phyloP scores from a whole-genome alignment of 2,113 vertebrate species.

The Sapayoa aenigma region DNA sequence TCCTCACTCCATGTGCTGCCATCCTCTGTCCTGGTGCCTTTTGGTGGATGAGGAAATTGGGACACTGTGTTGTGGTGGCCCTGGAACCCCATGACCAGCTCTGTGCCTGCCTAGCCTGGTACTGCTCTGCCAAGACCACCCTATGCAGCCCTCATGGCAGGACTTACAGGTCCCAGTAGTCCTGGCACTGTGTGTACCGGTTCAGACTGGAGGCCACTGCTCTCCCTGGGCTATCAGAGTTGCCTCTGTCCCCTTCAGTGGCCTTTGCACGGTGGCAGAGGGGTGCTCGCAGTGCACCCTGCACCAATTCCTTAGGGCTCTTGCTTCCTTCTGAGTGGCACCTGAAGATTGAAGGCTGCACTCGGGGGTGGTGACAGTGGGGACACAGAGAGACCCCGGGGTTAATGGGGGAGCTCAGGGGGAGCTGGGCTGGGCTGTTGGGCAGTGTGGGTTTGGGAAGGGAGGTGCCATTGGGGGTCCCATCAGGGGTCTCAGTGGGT shows the following conservation, averaged over 20 bases:
- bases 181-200: background rate
- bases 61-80: background rate
- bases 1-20: background rate
- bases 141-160: background rate
- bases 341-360: background rate
- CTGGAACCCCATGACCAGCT: background rate
- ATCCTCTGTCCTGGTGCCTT: background rate
- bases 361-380: background rate
- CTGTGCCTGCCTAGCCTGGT: background rate
- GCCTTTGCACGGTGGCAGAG: background rate
- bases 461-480: background rate
- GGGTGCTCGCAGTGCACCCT: background rate
- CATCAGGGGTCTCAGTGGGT: rapidly evolving
- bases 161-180: background rate
- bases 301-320: background rate
- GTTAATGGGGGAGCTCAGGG: background rate
- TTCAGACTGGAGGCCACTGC: background rate
- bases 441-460: background rate
- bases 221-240: background rate
- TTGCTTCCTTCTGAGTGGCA: background rate
- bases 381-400: rapidly evolving
- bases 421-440: background rate
- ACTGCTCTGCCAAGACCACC: background rate
- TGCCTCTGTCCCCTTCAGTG: background rate
- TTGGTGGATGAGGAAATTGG: background rate